phyloP scores from a whole-genome alignment of 2,113 vertebrate genomes.

The Oreochromis tanganicae region DNA sequence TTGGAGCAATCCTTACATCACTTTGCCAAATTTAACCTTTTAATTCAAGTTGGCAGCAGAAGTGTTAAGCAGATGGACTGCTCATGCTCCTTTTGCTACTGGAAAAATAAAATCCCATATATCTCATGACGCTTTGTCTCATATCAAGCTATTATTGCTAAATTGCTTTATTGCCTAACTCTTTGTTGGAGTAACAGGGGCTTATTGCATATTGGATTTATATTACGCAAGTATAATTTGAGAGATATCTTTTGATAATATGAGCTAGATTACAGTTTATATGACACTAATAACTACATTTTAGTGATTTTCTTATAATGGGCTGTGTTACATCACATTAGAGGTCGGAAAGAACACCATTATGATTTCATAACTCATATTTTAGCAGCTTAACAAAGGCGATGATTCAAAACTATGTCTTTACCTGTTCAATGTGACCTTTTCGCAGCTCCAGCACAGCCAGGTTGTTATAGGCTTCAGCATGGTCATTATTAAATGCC shows the following conservation, averaged over 20 bases:
- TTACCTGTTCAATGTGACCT: constrained; percentile 88
- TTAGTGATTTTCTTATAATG: not conserved
- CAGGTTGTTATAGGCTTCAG: constrained; percentile 95
- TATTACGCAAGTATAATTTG: not conserved
- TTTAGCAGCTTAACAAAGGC: not conserved
- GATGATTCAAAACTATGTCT: not conserved
- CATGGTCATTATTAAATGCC: constrained; percentile 85
- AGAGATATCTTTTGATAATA: not conserved
- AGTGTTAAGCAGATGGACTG: not conserved
- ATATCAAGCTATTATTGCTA: not conserved
- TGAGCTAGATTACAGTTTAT: not conserved
- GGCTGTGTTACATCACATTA: not conserved
- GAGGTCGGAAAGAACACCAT: not conserved
- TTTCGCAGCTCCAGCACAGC: constrained; percentile 89
- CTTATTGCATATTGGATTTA: not conserved
- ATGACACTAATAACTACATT: not conserved
- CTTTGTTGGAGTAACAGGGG: not conserved
- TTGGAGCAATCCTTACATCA: not conserved
- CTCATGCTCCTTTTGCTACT: not conserved
- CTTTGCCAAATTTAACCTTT: not conserved
- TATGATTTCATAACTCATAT: not conserved
- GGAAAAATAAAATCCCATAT: not conserved
- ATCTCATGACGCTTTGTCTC: not conserved
- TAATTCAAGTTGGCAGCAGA: not conserved
- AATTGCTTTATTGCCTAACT: not conserved